These are phyloP conservation scores for Blennius ocellaris DNA, from an alignment of 2,113 vertebrate genomes.

Conservation along the genomic window DNA sequence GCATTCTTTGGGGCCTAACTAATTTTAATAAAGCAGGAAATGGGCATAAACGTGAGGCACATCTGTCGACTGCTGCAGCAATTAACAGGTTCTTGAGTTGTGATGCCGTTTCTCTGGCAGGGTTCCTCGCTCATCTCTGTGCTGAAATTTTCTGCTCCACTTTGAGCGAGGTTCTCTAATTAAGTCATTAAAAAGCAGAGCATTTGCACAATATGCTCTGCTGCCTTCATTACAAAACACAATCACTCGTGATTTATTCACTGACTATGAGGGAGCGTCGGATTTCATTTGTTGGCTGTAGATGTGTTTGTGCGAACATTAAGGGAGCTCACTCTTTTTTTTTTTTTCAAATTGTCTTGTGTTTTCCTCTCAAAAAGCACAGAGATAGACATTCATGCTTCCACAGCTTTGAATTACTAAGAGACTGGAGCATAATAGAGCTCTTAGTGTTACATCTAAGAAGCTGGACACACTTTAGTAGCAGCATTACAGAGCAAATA, in stretches of 20 bases:
- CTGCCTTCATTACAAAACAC: conserved; percentile 76
- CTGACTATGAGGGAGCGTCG: conserved; percentile 53
- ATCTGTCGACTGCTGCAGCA: conserved; percentile 74
- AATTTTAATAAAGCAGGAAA: conserved; percentile 74
- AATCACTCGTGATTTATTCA: conserved; percentile 77
- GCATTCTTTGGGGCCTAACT: conserved; percentile 55
- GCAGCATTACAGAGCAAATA: conserved; percentile 6
- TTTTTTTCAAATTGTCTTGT: no score
- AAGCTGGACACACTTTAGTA: conserved; percentile 3
- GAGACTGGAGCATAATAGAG: conserved; percentile 17
- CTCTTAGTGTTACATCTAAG: conserved; percentile 6
- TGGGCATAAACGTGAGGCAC: conserved; percentile 67
- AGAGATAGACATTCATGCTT: conserved; percentile 42
- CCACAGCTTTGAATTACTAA: conserved; percentile 47
- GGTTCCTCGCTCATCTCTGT: conserved; percentile 54
- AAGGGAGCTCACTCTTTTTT: conserved; percentile 20
- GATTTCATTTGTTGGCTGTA: conserved; percentile 43
- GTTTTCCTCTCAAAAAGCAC: conserved; percentile 21
- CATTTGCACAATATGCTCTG: conserved; percentile 76
- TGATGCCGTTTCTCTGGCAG: conserved; percentile 42
- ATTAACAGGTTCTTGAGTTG: conserved; percentile 66
- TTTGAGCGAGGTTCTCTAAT: conserved; percentile 79
- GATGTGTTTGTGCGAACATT: conserved; percentile 14
- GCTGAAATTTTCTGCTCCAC: conserved; percentile 75
- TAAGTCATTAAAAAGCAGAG: conserved; percentile 81